These are phyloP conservation scores for Diadegma fenestrale DNA, from an alignment of 2,888 invertebrate genomes.

Conservation along the genomic window DNA sequence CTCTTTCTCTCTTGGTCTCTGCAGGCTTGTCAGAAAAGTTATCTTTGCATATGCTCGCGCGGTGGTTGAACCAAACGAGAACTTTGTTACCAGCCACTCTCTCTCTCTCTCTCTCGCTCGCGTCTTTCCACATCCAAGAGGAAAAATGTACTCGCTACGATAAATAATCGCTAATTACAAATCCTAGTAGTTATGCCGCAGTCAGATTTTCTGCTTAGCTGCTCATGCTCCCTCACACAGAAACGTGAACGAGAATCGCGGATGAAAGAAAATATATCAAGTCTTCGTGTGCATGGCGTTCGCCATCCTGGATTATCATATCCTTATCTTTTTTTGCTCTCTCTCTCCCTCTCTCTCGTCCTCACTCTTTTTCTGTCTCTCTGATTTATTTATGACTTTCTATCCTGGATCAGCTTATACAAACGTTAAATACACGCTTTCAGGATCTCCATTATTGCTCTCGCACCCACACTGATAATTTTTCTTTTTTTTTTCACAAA, in stretches of 20 bases:
- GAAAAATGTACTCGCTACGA: slow-evolving; percentile 47
- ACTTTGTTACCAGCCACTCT: slow-evolving; percentile 6
- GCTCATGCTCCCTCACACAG: slow-evolving; percentile 9
- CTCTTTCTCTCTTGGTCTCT: slow-evolving; percentile 9
- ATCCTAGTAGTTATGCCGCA: slow-evolving; percentile 61
- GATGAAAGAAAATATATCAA: slow-evolving; percentile 51
- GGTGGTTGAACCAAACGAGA: slow-evolving; percentile 25
- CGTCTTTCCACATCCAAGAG: background rate
- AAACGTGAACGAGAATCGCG: slow-evolving; percentile 36
- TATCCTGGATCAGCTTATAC: slow-evolving; percentile 55
- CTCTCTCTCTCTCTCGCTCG: too few relatives aligned
- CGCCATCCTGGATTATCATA: slow-evolving; percentile 63
- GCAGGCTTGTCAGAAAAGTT: slow-evolving; percentile 32
- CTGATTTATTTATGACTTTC: slow-evolving; percentile 50
- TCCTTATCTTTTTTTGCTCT: slow-evolving; percentile 24
- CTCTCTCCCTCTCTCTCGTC: background rate
- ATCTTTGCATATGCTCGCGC: background rate
- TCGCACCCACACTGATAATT: slow-evolving; percentile 48
- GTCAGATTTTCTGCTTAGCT: slow-evolving; percentile 48
- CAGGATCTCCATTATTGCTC: slow-evolving; percentile 49
- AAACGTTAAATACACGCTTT: slow-evolving; percentile 36
- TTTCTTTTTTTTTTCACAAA: background rate
- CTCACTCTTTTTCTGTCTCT: slow-evolving; percentile 15
- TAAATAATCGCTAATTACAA: slow-evolving; percentile 68
- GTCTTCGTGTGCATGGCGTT: slow-evolving; percentile 52